These are phyloP conservation scores for Turritopsis rubra DNA, from an alignment of 30 jellyfish, hydroid and myxozoan species.

Conservation along the genomic window DNA sequence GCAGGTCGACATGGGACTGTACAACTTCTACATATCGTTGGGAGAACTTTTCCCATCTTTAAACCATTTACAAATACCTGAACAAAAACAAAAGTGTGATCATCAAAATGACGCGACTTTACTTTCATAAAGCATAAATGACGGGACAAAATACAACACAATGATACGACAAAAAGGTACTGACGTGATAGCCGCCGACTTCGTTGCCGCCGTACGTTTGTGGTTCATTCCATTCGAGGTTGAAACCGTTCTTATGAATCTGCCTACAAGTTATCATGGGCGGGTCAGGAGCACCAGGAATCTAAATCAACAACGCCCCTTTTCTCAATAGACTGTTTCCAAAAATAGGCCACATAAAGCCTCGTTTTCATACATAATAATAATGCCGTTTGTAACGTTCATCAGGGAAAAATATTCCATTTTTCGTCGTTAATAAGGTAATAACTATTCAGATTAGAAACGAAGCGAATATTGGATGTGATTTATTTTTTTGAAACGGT, in stretches of 20 bases:
- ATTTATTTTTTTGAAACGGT: too few relatives aligned
- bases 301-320: conserved; percentile 12
- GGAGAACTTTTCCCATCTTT: conserved; percentile 53
- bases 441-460: too few relatives aligned
- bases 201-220: conserved; percentile 54
- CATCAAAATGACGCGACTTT: background rate
- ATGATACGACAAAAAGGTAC: background rate
- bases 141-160: background rate
- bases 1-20: conserved; percentile 56
- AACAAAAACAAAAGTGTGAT: conserved; percentile 3
- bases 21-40: conserved; percentile 42
- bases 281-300: conserved; percentile 63
- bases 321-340: too few relatives aligned
- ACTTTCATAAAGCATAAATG: background rate
- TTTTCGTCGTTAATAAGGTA: too few relatives aligned
- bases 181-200: conserved; percentile 61
- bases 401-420: too few relatives aligned
- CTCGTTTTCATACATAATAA: too few relatives aligned
- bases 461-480: too few relatives aligned
- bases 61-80: conserved; percentile 50
- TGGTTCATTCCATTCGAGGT: conserved; percentile 63
- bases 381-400: too few relatives aligned
- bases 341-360: background rate
- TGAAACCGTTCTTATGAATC: conserved; percentile 35
- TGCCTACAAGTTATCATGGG: conserved; percentile 38